phyloP scores from a whole-genome alignment of 2,113 vertebrate species.

The Struthio camelus region DNA sequence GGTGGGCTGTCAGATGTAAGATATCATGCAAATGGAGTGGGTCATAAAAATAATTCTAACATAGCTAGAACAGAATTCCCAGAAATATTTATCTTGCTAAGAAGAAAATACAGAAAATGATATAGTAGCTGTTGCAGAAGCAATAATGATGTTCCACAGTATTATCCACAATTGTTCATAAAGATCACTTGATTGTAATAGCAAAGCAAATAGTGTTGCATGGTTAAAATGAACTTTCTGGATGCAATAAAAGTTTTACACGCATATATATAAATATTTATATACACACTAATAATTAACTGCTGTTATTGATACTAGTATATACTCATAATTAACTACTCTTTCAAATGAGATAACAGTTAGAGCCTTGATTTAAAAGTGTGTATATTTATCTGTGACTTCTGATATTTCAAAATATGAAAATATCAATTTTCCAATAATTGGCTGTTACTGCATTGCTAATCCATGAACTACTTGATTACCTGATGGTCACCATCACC shows the following conservation, averaged over 20 bases:
- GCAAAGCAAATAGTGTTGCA: neutral
- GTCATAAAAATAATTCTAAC: neutral
- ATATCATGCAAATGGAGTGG: neutral
- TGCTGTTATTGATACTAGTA: neutral
- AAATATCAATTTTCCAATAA: neutral
- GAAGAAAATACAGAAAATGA: neutral
- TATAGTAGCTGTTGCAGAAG: neutral
- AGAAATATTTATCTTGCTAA: neutral
- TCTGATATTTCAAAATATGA: neutral
- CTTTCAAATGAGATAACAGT: neutral
- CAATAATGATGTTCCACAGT: fast-evolving
- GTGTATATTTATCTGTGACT: neutral
- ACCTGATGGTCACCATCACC: too few species aligned
- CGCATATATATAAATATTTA: neutral
- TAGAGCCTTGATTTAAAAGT: neutral
- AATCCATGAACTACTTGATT: neutral
- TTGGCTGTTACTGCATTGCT: neutral
- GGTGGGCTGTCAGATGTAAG: neutral
- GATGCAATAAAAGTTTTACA: neutral
- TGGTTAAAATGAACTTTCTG: neutral
- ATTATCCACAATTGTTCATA: neutral
- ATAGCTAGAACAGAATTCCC: neutral
- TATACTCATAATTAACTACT: neutral
- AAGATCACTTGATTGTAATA: neutral
- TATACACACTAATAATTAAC: neutral